Conservation (phyloP, 35 echinoderm and acorn worm genomes). For the Heliocidaris erythrogramma region DNA sequence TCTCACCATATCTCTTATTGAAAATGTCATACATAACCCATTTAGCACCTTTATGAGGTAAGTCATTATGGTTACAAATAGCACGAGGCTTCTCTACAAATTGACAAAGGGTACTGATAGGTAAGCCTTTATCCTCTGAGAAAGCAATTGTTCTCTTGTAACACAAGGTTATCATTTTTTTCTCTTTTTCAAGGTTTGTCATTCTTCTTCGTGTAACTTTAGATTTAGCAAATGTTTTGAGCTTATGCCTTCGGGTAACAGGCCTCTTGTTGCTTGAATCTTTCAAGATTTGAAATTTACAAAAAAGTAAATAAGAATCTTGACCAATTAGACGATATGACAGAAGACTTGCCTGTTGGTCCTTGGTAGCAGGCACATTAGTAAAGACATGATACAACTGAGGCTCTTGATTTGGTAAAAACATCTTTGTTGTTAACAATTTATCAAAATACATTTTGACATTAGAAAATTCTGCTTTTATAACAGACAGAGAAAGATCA, state of each 20-base stretch:
- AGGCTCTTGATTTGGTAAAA: slow-evolving; percentile 10
- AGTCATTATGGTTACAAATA: slow-evolving; percentile 54
- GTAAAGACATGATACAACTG: slow-evolving; percentile 57
- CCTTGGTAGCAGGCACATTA: not conserved
- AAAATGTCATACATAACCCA: slow-evolving; percentile 73
- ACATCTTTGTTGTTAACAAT: not conserved
- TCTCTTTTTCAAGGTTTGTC: slow-evolving; percentile 62
- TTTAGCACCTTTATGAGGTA: slow-evolving; percentile 68
- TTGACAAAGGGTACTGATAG: slow-evolving; percentile 52
- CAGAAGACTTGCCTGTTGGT: slow-evolving; percentile 50
- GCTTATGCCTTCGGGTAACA: slow-evolving; percentile 43
- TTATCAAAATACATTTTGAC: slow-evolving; percentile 42
- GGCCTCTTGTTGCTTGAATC: slow-evolving; percentile 39
- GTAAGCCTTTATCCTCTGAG: slow-evolving; percentile 48
- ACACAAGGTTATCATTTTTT: slow-evolving; percentile 58
- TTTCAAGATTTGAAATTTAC: slow-evolving; percentile 57
- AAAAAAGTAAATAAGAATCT: slow-evolving; percentile 31
- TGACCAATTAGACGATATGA: slow-evolving; percentile 51
- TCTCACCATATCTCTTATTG: slow-evolving; percentile 51
- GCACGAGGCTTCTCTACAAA: slow-evolving; percentile 72
- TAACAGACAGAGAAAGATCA: slow-evolving; percentile 58
- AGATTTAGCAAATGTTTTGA: slow-evolving; percentile 69
- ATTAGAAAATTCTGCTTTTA: slow-evolving; percentile 60
- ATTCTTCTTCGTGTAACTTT: slow-evolving; percentile 52
- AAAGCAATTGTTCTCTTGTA: slow-evolving; percentile 59